Base-by-base conservation (phyloP, 1,140 invertebrate genomes). In the Teleogryllus occipitalis region DNA sequence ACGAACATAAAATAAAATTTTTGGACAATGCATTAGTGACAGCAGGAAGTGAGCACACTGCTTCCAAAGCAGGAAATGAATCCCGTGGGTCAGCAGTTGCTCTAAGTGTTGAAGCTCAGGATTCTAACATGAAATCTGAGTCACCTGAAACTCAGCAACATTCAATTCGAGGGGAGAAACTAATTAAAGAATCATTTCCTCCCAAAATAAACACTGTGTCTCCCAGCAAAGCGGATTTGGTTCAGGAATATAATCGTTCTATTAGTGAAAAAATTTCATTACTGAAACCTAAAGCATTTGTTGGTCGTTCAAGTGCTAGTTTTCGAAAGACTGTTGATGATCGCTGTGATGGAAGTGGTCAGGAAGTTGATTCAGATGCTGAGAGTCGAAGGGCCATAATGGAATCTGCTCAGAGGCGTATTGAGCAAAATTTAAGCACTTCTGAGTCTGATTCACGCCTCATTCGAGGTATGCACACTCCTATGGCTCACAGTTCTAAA, bases 341-440 rank as follows among this genome's bases (percentile, higher is more conserved):
- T 65, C 54, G 18, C 10, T 10, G 54, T 10, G 54, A 65, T 14
- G 54, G 54, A 65, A 65, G 54, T 65, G 54, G 54, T 65, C 54
- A 65, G 7, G 79, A 76, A 21, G 21, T 22, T 54, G 76, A 80
- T 76, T 80, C 80, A 39, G 79, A 80, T 76, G 80, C 76, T 7
- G 76, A 80, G 47, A 72, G 47, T 21, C 77, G 76, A 46, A 77
- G 72, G 18, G 77, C 47, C 15, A 78, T 80, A 7, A 74, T 14
- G 46, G n/a, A 77, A 47, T 74, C 76, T 21, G 74, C 49, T n/a
- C 18, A 78, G 46, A 77, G 21, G 27, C 47, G 54, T 7, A 80
- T 80, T 73, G 47, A 47, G 21, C 18, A 80, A 22, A 77, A 76
- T 75, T 72, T 80, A 46, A 79, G 78, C 27, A 79, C 65, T 6